Conservation (phyloP, 2,888 invertebrate species). For the Xanthorhoe designata region DNA sequence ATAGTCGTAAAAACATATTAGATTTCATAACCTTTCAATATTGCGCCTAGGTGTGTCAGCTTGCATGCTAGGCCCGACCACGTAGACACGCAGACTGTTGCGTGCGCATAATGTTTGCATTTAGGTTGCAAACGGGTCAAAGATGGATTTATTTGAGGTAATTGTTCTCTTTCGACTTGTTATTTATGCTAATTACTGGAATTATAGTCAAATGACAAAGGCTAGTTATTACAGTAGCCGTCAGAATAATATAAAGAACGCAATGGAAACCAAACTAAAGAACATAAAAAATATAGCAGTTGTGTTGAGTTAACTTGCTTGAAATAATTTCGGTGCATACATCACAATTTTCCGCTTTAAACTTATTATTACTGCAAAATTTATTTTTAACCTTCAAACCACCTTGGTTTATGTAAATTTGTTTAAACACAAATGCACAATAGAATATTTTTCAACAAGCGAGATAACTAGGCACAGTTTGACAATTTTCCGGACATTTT, state of each 20-base stretch:
- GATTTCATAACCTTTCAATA: constrained; percentile 29
- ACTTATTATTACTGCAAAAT: constrained; percentile 9
- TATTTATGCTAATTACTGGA: constrained; percentile 40
- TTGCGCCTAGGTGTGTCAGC: constrained; percentile 49
- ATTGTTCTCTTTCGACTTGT: constrained; percentile 54
- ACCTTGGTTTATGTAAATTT: constrained; percentile 12
- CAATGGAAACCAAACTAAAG: neutral
- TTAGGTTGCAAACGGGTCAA: constrained; percentile 78
- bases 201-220: constrained; percentile 37
- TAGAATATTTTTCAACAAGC: neutral
- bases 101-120: constrained; percentile 79
- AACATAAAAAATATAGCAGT: neutral
- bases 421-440: constrained; percentile 4
- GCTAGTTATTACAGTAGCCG: constrained; percentile 10
- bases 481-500: too few species aligned
- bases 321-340: neutral
- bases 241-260: neutral
- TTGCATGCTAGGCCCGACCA: constrained; percentile 63
- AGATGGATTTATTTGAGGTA: constrained; percentile 73
- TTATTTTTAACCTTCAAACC: constrained; percentile 15
- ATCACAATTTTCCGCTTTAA: neutral
- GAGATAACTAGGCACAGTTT: neutral
- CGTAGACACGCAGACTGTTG: constrained; percentile 67
- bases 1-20: constrained; percentile 6
- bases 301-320: neutral